phyloP scores from a whole-genome alignment of 2,113 vertebrate species.

The Ceyx cyanopectus region DNA sequence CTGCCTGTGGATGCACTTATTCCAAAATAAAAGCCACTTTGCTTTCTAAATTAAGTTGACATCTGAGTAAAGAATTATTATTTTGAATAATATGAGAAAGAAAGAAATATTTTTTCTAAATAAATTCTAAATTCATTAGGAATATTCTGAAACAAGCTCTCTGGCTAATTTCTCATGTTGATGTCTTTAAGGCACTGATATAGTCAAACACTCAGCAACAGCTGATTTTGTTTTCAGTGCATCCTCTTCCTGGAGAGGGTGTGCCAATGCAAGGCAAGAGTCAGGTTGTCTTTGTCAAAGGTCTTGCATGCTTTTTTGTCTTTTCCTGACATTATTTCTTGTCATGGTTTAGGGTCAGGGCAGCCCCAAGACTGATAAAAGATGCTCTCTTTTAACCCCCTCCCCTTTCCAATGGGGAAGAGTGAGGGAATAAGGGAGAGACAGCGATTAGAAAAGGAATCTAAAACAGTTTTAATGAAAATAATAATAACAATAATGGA shows the following conservation, averaged over 20 bases:
- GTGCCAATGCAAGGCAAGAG: background rate
- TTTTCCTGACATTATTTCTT: background rate
- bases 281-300: background rate
- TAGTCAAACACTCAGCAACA: background rate
- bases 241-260: background rate
- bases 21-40: constrained; percentile 47
- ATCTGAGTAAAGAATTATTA: background rate
- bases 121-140: background rate
- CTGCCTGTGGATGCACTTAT: constrained; percentile 8
- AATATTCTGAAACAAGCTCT: background rate
- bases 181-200: background rate
- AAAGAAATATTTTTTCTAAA: background rate
- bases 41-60: background rate
- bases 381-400: too few species aligned
- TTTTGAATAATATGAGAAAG: background rate
- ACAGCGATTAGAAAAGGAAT: too few species aligned
- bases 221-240: background rate
- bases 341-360: too few species aligned
- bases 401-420: too few species aligned
- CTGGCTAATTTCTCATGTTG: background rate
- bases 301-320: background rate
- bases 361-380: too few species aligned
- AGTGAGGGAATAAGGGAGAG: too few species aligned
- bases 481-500: too few species aligned
- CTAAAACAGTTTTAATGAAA: too few species aligned